Conservation (phyloP, 92 coral and sea anemone species). For the Siderastrea siderea region DNA sequence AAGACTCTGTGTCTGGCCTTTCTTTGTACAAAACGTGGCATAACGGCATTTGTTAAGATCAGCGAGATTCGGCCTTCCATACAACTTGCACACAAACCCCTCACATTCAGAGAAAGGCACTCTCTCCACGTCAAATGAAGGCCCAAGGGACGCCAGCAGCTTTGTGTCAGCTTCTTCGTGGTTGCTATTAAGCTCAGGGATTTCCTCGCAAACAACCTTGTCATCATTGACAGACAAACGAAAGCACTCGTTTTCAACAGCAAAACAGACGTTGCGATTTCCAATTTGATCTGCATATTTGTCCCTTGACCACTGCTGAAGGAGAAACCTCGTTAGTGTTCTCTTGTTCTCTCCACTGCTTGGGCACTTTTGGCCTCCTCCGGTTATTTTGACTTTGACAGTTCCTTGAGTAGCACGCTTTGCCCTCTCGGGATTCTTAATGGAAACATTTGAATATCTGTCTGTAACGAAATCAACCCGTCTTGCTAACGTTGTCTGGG, state of each 20-base stretch:
- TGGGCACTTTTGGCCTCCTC: conserved; percentile 66
- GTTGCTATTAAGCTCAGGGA: conserved; percentile 50
- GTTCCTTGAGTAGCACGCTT: conserved; percentile 47
- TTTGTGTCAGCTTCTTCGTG: conserved; percentile 67
- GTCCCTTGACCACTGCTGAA: conserved; percentile 66
- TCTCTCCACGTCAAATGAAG: conserved; percentile 31
- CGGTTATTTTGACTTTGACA: conserved; percentile 55
- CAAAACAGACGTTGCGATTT: conserved; percentile 47
- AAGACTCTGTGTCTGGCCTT: conserved; percentile 59
- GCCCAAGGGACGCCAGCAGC: conserved; percentile 22
- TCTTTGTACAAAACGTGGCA: conserved; percentile 50
- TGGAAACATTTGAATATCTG: conserved; percentile 62
- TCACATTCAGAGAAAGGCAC: conserved; percentile 42
- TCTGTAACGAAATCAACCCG: conserved; percentile 76
- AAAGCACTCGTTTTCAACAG: conserved; percentile 56
- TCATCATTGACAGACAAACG: conserved; percentile 54
- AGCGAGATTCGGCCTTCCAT: conserved; percentile 6
- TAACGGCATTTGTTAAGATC: conserved; percentile 27
- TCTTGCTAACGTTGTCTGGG: conserved; percentile 56
- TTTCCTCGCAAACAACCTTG: conserved; percentile 49
- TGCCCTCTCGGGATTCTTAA: conserved; percentile 44
- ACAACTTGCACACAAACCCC: conserved; percentile 51
- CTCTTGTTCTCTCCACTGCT: conserved; percentile 62
- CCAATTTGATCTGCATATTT: conserved; percentile 53
- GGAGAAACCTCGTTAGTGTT: conserved; percentile 52